A percentile compares a stretch with the other conserved stretches of the same genome.
These are phyloP conservation scores for Microcebus lehilahytsara DNA, from an alignment of 2,113 vertebrate species.

Conservation along the genomic window DNA sequence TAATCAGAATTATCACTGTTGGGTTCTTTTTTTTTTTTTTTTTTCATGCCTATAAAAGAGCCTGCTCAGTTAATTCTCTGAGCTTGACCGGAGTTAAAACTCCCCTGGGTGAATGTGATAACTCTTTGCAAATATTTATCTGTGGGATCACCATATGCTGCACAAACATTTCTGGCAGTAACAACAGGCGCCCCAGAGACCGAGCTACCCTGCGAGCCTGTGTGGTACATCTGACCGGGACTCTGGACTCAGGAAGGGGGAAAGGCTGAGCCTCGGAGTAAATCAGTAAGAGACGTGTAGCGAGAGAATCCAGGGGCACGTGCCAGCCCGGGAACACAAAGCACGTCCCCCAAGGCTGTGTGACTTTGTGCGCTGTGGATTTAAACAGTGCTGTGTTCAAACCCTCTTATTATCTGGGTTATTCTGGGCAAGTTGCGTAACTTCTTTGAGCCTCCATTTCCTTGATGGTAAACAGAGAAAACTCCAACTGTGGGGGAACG, in stretches of 20 bases:
- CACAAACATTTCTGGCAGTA: conserved; percentile 25
- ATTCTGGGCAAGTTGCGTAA: neutral
- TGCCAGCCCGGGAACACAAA: neutral
- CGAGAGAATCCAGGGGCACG: neutral
- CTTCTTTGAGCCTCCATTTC: neutral
- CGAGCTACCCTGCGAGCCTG: neutral
- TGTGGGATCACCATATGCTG: conserved; percentile 17
- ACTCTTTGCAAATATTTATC: conserved; percentile 67
- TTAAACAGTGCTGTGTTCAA: neutral
- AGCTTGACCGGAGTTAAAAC: conserved; percentile 25
- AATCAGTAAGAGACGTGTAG: neutral
- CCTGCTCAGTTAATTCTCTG: conserved; percentile 35
- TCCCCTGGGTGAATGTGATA: conserved; percentile 54
- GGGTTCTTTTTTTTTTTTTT: conserved; percentile 40
- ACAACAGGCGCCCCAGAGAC: neutral
- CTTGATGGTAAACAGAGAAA: neutral
- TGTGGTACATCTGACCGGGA: neutral
- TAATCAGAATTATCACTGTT: conserved; percentile 42
- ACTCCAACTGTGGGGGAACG: neutral
- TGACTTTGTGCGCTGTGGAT: neutral
- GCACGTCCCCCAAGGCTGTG: fast-evolving
- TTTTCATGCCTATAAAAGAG: conserved; percentile 23
- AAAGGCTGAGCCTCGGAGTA: neutral
- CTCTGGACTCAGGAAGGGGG: neutral
- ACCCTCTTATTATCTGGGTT: neutral